Base-by-base conservation (phyloP, 2,797 vertebrate species). In the Denticeps clupeoides region DNA sequence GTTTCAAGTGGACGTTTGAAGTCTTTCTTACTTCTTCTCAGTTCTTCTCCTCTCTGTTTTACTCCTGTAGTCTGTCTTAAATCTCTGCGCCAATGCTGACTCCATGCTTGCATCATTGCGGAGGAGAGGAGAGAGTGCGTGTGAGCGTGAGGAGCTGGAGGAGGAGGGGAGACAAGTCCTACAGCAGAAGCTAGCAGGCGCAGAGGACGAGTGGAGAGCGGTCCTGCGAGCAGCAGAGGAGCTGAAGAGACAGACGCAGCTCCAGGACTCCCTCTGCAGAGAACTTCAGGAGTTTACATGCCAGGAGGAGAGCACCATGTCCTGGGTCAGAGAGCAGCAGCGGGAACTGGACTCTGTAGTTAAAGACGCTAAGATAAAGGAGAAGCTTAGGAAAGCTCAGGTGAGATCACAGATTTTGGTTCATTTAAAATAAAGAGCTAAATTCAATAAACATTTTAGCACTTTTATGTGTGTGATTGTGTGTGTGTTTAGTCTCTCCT, bases 1-100 rank as follows among this genome's bases (percentile, higher is more conserved):
- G n/a, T n/a, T n/a, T n/a, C n/a, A n/a, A n/a, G n/a, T n/a, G n/a
- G n/a, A n/a, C n/a, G n/a, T n/a, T n/a, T n/a, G n/a, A n/a, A n/a
- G n/a, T n/a, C n/a, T n/a, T n/a, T n/a, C n/a, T n/a, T n/a, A n/a
- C n/a, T n/a, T n/a, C n/a, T n/a, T n/a, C 10, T 5, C 3, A 19
- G 6, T 16, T 38, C 12, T 12, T 27, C 15, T 38, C 19, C 37
- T 28, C 50, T 27, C 27, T 53, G 27, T 60, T 41, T 21, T 53
- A n/a, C n/a, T n/a, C n/a, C n/a, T n/a, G n/a, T 53, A 89, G 86
- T 72, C 73, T 70, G 74, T 88, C 45, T 64, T 74, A 55, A 53
- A 58, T 44, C 67, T 75, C 8, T 76, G 56, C 42, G 51, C 64
- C 8, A 73, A 73, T 53, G 78, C 74, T 11, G 69, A 80, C 4